These are phyloP conservation scores for Antechinus flavipes DNA, from an alignment of 2,113 vertebrate species.

Conservation along the genomic window DNA sequence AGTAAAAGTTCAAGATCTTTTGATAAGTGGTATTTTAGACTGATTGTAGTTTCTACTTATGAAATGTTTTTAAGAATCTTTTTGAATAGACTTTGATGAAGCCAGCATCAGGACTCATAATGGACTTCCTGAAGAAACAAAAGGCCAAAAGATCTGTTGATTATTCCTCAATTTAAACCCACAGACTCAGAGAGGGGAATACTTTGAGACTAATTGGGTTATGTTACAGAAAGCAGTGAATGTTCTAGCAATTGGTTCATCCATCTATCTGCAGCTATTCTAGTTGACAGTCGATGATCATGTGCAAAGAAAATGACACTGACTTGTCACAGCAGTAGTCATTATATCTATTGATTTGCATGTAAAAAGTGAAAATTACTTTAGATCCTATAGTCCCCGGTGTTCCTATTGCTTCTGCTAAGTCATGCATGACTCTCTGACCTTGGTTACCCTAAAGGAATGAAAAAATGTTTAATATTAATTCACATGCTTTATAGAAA, in stretches of 20 bases:
- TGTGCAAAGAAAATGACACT: neutral
- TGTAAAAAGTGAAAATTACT: conserved; percentile 76
- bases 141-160: neutral
- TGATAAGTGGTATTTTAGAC: neutral
- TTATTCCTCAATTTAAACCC: neutral
- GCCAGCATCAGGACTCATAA: neutral
- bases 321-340: neutral
- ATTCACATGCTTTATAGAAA: neutral
- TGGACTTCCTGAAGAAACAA: neutral
- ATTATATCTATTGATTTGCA: neutral
- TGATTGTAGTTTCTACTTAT: neutral
- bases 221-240: neutral
- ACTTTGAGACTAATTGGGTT: neutral
- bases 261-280: neutral
- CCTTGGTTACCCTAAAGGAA: conserved; percentile 91
- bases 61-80: neutral
- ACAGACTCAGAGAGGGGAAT: neutral
- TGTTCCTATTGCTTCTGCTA: conserved; percentile 89
- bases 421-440: conserved; percentile 86
- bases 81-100: neutral
- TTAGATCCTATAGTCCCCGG: conserved; percentile 91
- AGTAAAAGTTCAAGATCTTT: neutral
- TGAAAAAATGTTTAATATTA: conserved; percentile 3
- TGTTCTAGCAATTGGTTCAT: neutral
- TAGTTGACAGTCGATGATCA: neutral